Evolutionary conservation across 35 echinoderm and acorn worm species (phyloP).

Genomic region (Anneissia japonica): DNA sequence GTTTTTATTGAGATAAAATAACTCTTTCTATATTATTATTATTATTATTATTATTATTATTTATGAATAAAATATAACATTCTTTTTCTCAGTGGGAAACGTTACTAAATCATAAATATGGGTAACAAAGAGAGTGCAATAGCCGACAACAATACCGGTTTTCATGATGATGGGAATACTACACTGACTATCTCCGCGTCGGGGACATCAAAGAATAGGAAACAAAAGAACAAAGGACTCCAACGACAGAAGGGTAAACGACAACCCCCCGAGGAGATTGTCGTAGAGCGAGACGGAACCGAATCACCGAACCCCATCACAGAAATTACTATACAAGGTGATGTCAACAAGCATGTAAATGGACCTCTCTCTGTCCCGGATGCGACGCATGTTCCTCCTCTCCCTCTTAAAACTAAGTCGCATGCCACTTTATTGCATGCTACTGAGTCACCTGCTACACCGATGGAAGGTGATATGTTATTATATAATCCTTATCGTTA

Average conservation of each 20-base stretch:
- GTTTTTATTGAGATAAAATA: too few species aligned
- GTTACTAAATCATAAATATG: not conserved
- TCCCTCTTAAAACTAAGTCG: not conserved
- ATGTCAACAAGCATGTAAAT: not conserved
- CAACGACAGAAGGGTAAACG: not conserved
- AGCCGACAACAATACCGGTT: not conserved
- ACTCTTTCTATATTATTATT: too few species aligned
- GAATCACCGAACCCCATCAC: not conserved
- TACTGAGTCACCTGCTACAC: not conserved
- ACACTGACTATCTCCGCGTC: not conserved
- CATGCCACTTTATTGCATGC: not conserved
- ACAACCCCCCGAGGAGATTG: not conserved
- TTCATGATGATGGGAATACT: not conserved
- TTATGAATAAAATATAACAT: too few species aligned
- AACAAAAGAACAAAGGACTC: not conserved
- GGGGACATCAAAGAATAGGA: not conserved
- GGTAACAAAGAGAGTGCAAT: not conserved
- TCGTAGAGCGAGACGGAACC: not conserved
- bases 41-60: too few species aligned
- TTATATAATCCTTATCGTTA: not conserved
- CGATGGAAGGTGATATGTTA: not conserved
- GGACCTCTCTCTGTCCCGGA: not conserved
- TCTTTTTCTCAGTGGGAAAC: not conserved
- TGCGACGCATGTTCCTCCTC: not conserved
- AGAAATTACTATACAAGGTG: not conserved